phyloP scores from a whole-genome alignment of 2,888 invertebrate species.

The Pyrgus malvae region DNA sequence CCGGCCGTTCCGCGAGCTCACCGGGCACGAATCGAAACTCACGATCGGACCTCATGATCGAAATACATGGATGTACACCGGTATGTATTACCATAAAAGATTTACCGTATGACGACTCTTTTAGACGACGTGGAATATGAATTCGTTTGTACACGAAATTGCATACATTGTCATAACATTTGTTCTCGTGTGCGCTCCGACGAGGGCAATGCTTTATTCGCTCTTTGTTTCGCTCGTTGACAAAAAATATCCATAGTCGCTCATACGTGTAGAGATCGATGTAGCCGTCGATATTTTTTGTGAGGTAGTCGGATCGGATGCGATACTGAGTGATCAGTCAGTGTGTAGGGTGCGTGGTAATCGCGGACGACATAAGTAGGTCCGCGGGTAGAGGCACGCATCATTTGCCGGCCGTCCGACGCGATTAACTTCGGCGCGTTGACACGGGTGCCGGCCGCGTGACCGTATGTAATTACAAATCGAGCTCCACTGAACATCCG shows the following conservation, averaged over 20 bases:
- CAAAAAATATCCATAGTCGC: slow-evolving; percentile 25
- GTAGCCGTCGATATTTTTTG: slow-evolving; percentile 24
- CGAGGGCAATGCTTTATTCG: slow-evolving; percentile 52
- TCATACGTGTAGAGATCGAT: slow-evolving; percentile 11
- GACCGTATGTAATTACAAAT: slow-evolving; percentile 58
- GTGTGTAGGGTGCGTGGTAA: slow-evolving; percentile 57
- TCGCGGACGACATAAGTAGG: slow-evolving; percentile 68
- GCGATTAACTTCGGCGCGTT: slow-evolving; percentile 59
- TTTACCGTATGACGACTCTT: slow-evolving; percentile 72
- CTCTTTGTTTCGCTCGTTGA: slow-evolving; percentile 44
- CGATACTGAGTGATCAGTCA: slow-evolving; percentile 50
- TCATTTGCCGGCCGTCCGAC: slow-evolving; percentile 70
- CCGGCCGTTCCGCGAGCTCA: slow-evolving; percentile 50
- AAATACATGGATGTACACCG: slow-evolving; percentile 59
- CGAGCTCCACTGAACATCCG: slow-evolving; percentile 50
- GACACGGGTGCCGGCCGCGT: slow-evolving; percentile 58
- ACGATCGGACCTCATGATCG: slow-evolving; percentile 75
- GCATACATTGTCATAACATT: slow-evolving; percentile 62
- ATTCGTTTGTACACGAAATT: slow-evolving; percentile 67
- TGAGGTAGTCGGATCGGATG: slow-evolving; percentile 27
- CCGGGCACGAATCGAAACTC: slow-evolving; percentile 66
- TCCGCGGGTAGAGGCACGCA: slow-evolving; percentile 63
- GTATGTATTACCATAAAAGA: slow-evolving; percentile 71
- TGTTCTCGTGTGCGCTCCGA: slow-evolving; percentile 47
- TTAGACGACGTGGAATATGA: slow-evolving; percentile 72